These are phyloP conservation scores for Urophycis tenuis DNA, from an alignment of 2,797 vertebrate genomes.

Conservation along the genomic window DNA sequence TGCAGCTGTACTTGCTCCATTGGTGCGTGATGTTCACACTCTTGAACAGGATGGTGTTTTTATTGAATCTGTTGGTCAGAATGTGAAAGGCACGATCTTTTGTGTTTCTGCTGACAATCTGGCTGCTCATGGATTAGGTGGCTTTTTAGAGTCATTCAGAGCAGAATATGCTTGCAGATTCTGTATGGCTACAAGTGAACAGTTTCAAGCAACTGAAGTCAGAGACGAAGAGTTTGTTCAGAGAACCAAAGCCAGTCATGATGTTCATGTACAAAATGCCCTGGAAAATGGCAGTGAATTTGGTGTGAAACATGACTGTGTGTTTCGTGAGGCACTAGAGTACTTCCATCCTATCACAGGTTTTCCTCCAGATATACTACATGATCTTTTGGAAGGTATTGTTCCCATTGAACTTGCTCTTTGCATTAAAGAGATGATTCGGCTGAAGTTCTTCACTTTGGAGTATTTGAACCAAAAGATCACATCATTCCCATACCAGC, in stretches of 20 bases:
- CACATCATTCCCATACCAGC: too few species aligned
- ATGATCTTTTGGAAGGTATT: too few species aligned
- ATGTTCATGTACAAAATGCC: constrained; percentile 22
- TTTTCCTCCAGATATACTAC: too few species aligned
- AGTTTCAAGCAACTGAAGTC: constrained; percentile 22
- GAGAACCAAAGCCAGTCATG: constrained; percentile 33
- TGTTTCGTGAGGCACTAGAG: constrained; percentile 14
- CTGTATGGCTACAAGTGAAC: constrained; percentile 25
- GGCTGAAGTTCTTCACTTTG: constrained; percentile 22
- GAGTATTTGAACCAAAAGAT: constrained; percentile 23
- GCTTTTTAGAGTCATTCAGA: constrained; percentile 19
- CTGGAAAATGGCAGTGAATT: constrained; percentile 18
- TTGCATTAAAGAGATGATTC: too few species aligned
- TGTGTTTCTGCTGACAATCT: too few species aligned
- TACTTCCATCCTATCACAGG: constrained; percentile 34
- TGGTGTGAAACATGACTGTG: constrained; percentile 29
- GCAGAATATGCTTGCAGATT: constrained; percentile 30
- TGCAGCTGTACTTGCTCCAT: constrained; percentile 37
- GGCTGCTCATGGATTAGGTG: constrained; percentile 27
- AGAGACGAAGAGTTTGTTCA: constrained; percentile 13
- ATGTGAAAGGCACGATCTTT: neutral
- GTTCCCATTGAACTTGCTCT: too few species aligned
- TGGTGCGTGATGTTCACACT: constrained; percentile 28
- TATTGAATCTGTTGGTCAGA: constrained; percentile 9
- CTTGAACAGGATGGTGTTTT: constrained; percentile 27